Base-by-base conservation (phyloP, 2,888 invertebrate genomes). In the Cheilosia urbana region DNA sequence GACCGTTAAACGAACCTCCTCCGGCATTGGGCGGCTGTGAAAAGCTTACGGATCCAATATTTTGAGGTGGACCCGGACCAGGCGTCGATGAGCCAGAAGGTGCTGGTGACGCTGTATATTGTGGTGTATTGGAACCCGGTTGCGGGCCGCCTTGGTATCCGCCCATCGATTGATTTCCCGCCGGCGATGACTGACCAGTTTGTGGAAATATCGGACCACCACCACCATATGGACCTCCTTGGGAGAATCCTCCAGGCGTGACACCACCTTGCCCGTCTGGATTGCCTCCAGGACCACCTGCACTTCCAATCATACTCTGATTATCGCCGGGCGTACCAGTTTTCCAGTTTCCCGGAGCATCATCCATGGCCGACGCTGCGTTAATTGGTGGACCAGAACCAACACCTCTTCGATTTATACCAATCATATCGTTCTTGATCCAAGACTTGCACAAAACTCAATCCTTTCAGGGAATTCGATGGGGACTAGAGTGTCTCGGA, bases 81-180 rank as follows among this genome's bases (percentile, higher is more conserved):
- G 97, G 97, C 49, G 97, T 96, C 88, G 97, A 97, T 63, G 96
- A 94, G 90, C 95, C 97, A 90, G 94, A 97, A 88, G 96, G 97
- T 90, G 95, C 96, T 89, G 97, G 97, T 87, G 97, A 97, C 90
- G 97, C 96, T 89, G 96, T 96, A 92, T 96, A 97, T 93, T 95
- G 97, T 89, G 95, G 97, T 90, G 94, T 97, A 92, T 94, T 96
- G 90, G 95, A 96, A 90, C 94, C 96, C 89, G 94, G 96, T 91
- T 94, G 96, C 91, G 94, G 94, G 88, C 96, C 94, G 89, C 96
- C 95, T 92, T 96, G 94, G 93, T 96, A 94, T 60, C 91, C 91
- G 69, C 87, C 80, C 88, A 92, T 89, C n/a, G 92, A 90, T 92
- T 95, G 93, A 91, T 95, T 93, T 92, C 96, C 94, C 90, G 96